Percentiles rank a stretch among this genome's conserved stretches.
These are phyloP conservation scores for Proterorhinus semilunaris DNA, from an alignment of 2,113 vertebrate genomes.

Conservation along the genomic window DNA sequence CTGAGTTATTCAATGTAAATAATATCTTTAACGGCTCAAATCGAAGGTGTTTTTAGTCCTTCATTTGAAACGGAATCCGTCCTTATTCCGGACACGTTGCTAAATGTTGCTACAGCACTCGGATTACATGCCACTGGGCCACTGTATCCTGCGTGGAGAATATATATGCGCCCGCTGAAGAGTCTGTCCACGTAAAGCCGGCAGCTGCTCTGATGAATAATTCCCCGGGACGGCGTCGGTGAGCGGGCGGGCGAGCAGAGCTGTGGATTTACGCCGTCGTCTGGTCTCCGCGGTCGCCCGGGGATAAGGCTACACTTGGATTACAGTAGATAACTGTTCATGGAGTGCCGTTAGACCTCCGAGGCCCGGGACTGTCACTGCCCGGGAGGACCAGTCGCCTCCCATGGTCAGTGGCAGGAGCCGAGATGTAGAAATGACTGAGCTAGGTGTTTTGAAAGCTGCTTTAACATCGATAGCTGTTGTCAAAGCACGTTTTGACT, in stretches of 20 bases:
- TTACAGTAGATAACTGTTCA: slow-evolving; percentile 33
- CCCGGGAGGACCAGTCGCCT: slow-evolving; percentile 1
- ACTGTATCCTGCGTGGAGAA: not conserved
- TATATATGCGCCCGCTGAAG: slow-evolving; percentile 18
- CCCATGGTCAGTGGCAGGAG: too few relatives aligned
- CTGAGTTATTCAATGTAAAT: too few relatives aligned
- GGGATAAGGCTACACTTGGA: slow-evolving; percentile 33
- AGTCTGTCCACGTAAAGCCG: slow-evolving; percentile 22
- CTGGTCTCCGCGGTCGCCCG: slow-evolving; percentile 21
- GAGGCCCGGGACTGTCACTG: slow-evolving; percentile 15
- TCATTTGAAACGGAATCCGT: too few relatives aligned
- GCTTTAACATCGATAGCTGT: too few relatives aligned
- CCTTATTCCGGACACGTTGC: too few relatives aligned
- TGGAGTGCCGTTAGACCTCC: slow-evolving; percentile 25
- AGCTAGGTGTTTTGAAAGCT: too few relatives aligned
- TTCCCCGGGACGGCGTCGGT: not conserved
- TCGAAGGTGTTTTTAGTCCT: too few relatives aligned
- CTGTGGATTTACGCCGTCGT: slow-evolving; percentile 30
- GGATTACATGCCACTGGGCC: not conserved
- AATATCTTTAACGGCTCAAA: too few relatives aligned
- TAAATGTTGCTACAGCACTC: not conserved
- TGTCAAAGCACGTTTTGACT: too few relatives aligned
- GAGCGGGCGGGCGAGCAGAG: not conserved
- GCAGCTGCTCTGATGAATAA: slow-evolving; percentile 29
- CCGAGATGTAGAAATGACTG: too few relatives aligned